These are phyloP conservation scores for Trachemys scripta DNA, from an alignment of 2,113 vertebrate species.

Conservation along the genomic window DNA sequence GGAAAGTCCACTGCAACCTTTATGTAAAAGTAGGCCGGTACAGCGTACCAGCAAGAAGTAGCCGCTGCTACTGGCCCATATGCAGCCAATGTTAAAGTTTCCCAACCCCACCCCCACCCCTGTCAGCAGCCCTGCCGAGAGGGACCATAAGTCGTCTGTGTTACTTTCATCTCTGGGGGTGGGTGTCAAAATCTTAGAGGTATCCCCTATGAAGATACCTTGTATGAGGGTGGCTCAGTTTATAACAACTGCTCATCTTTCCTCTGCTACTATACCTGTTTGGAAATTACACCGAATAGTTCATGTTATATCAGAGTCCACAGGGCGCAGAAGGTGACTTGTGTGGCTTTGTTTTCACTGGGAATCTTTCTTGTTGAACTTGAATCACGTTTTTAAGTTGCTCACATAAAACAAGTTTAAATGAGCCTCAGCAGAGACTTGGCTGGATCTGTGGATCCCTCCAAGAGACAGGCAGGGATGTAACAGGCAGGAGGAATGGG, in stretches of 20 bases:
- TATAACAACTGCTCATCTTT: background rate
- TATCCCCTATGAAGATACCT: background rate
- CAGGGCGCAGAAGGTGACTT: background rate
- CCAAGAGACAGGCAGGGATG: rapidly evolving
- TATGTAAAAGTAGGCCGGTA: background rate
- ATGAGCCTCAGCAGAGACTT: background rate
- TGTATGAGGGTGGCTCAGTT: background rate
- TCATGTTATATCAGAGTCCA: background rate
- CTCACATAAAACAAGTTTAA: background rate
- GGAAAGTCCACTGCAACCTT: background rate
- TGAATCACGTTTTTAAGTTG: background rate
- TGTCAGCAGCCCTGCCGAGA: too few relatives aligned
- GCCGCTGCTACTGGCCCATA: too few relatives aligned
- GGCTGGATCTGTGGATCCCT: background rate
- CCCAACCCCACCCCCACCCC: too few relatives aligned
- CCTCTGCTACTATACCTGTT: background rate
- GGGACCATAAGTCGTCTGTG: too few relatives aligned
- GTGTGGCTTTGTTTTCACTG: background rate
- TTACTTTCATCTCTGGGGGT: background rate
- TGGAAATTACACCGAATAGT: background rate
- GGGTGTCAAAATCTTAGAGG: background rate
- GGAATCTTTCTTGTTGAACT: background rate
- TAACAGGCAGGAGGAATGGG: background rate
- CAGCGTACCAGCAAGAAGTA: too few relatives aligned
- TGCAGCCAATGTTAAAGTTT: too few relatives aligned